A percentile compares a stretch with the other conserved stretches of the same genome.
Evolutionary conservation across 2,888 invertebrate species (phyloP).

Genomic region (Eupithecia subumbrata): DNA sequence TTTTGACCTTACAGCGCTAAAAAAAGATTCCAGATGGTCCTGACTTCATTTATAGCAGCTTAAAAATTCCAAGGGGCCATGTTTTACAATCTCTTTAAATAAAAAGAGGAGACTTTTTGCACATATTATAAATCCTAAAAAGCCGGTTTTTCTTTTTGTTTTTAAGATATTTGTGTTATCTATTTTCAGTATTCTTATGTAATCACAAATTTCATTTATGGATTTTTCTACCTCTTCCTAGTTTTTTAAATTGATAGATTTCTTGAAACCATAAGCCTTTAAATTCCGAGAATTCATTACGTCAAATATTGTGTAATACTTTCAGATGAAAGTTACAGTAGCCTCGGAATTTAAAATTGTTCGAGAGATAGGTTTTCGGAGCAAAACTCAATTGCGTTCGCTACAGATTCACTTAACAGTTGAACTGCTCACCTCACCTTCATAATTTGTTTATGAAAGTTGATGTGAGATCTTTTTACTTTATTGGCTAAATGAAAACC

Average conservation of each 20-base stretch:
- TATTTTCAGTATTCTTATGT: background rate
- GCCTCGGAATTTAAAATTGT: background rate
- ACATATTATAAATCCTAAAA: background rate
- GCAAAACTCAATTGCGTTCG: background rate
- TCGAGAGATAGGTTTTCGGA: too few species aligned
- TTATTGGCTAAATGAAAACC: background rate
- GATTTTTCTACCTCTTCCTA: too few species aligned
- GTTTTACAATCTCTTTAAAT: background rate
- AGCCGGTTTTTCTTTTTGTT: background rate
- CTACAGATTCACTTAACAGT: background rate
- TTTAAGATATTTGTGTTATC: background rate
- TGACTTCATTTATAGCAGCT: background rate
- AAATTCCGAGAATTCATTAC: background rate
- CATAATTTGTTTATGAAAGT: background rate
- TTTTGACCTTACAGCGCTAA: background rate
- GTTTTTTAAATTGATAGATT: too few species aligned
- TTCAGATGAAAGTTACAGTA: background rate
- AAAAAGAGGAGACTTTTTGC: background rate
- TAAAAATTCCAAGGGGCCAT: background rate
- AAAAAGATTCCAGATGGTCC: background rate
- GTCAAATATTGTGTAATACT: background rate
- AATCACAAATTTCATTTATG: background rate
- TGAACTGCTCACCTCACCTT: background rate
- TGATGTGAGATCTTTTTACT: background rate
- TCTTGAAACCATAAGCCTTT: background rate